phyloP scores from a whole-genome alignment of 2,888 invertebrate species.

The Leptinotarsa peninsularis region DNA sequence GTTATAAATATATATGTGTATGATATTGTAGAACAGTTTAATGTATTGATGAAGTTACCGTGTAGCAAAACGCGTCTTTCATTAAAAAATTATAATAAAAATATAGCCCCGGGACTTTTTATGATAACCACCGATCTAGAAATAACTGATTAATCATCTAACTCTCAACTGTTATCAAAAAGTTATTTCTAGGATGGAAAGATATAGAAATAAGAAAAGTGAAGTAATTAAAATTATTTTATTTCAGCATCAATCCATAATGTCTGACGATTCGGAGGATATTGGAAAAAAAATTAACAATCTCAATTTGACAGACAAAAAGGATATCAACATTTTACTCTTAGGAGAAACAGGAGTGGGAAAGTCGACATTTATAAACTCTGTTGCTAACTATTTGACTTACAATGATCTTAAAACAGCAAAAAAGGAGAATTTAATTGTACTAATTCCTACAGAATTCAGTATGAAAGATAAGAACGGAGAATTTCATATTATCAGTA shows the following conservation, averaged over 20 bases:
- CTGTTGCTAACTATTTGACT: constrained; percentile 59
- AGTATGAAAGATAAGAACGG: constrained; percentile 52
- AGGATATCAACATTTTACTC: constrained; percentile 59
- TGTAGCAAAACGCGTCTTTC: too few species aligned
- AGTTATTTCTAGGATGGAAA: background rate
- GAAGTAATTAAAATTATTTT: background rate
- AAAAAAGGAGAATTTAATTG: constrained; percentile 47
- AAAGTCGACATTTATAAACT: constrained; percentile 63
- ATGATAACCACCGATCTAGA: too few species aligned
- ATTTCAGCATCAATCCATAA: constrained; percentile 3
- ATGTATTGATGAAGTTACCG: too few species aligned
- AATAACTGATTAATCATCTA: too few species aligned
- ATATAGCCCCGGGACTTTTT: too few species aligned
- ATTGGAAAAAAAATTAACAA: constrained; percentile 30
- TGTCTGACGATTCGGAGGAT: constrained; percentile 16
- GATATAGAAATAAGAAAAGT: background rate
- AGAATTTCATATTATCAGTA: constrained; percentile 43
- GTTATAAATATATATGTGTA: too few species aligned
- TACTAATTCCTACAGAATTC: constrained; percentile 57
- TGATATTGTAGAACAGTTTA: too few species aligned
- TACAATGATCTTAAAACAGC: constrained; percentile 51
- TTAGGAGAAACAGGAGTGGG: constrained; percentile 62
- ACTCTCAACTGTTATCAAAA: too few species aligned
- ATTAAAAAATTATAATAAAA: too few species aligned
- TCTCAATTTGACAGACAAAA: constrained; percentile 32